Percentiles rank a stretch among this genome's conserved stretches.
These are phyloP conservation scores for Pyralis farinalis DNA, from an alignment of 2,888 invertebrate species.

Conservation along the genomic window DNA sequence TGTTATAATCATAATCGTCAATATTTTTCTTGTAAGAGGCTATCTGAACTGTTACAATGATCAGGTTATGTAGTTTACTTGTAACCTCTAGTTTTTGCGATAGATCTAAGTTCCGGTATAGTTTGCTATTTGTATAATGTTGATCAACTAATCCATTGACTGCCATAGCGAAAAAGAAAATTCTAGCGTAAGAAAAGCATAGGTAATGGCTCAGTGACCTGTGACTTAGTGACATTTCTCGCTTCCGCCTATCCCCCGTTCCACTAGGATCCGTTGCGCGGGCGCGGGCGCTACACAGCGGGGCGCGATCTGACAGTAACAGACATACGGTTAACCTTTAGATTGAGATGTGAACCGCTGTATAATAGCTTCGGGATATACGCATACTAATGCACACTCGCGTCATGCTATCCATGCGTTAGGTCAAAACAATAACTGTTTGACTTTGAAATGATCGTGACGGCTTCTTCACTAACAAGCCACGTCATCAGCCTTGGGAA, in stretches of 20 bases:
- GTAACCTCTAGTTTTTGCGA: no score
- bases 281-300: conserved; percentile 64
- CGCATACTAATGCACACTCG: conserved; percentile 37
- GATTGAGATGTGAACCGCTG: conserved; percentile 76
- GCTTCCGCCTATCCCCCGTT: conserved; percentile 18
- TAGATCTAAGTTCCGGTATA: no score
- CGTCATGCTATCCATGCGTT: conserved; percentile 15
- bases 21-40: no score
- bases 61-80: no score
- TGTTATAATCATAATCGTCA: no score
- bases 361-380: conserved; percentile 59
- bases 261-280: conserved; percentile 35
- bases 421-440: conserved; percentile 18
- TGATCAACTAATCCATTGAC: no score
- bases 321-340: conserved; percentile 76
- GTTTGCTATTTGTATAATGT: no score
- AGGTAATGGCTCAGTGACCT: no score
- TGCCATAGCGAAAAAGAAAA: no score
- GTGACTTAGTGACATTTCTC: conserved; percentile 9
- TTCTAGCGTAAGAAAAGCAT: no score
- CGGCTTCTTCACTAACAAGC: conserved; percentile 10
- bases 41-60: no score
- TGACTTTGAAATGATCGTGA: conserved; percentile 6
- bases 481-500: background rate
- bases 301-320: conserved; percentile 77